phyloP scores from a whole-genome alignment of 1,140 invertebrate species.

The Conopomorpha cramerella region DNA sequence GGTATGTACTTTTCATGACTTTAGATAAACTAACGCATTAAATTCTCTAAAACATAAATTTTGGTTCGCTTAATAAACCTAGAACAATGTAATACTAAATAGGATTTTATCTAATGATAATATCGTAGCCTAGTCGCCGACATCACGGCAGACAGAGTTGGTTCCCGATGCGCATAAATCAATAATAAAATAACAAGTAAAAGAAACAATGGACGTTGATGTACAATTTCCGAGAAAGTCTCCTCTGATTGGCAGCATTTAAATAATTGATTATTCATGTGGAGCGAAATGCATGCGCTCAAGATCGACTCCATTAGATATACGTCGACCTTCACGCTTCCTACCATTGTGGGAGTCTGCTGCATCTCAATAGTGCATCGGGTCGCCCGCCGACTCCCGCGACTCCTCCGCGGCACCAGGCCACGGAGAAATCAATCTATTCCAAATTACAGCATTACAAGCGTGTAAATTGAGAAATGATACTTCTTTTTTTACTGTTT shows the following conservation, averaged over 20 bases:
- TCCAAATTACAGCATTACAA: slow-evolving; percentile 10
- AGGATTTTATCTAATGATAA: slow-evolving; percentile 59
- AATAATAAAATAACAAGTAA: slow-evolving; percentile 11
- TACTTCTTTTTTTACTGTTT: slow-evolving; percentile 16
- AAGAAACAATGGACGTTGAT: slow-evolving; percentile 18
- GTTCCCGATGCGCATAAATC: slow-evolving; percentile 18
- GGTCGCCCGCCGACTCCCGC: slow-evolving; percentile 28
- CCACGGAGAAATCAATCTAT: slow-evolving; percentile 15
- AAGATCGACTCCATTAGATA: slow-evolving; percentile 50
- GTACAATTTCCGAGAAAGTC: slow-evolving; percentile 31
- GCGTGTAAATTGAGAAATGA: slow-evolving; percentile 14
- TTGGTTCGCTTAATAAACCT: slow-evolving; percentile 57
- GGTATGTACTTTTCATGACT: slow-evolving; percentile 52
- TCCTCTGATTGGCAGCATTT: slow-evolving; percentile 39
- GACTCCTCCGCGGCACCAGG: slow-evolving; percentile 22
- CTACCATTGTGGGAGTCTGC: slow-evolving; percentile 51
- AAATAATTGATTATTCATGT: slow-evolving; percentile 58
- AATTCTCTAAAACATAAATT: slow-evolving; percentile 60
- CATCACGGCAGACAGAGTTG: slow-evolving; percentile 25
- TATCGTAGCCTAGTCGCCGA: slow-evolving; percentile 51
- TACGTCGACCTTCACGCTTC: slow-evolving; percentile 56
- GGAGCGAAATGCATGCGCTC: slow-evolving; percentile 43
- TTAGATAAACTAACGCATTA: slow-evolving; percentile 55
- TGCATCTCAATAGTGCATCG: slow-evolving; percentile 44
- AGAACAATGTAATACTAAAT: slow-evolving; percentile 54